phyloP scores from a whole-genome alignment of 2,797 vertebrate genomes.

The Pseudopleuronectes americanus region DNA sequence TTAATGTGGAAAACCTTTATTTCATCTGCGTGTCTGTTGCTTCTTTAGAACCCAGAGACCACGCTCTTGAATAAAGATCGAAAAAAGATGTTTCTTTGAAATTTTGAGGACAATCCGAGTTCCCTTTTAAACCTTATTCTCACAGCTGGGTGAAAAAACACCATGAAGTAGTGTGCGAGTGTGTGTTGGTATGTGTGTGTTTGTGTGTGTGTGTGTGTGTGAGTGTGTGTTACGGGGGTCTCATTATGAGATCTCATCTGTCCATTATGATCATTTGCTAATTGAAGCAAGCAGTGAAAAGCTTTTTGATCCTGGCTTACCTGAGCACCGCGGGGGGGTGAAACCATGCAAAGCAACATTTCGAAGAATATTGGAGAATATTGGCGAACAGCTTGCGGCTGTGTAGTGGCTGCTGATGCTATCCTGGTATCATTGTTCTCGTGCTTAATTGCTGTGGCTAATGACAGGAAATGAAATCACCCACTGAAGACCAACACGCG shows the following conservation, averaged over 20 bases:
- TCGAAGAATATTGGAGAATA: constrained; percentile 22
- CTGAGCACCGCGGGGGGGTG: constrained; percentile 19
- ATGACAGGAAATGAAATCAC: constrained; percentile 78
- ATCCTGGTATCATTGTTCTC: constrained; percentile 69
- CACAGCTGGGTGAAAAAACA: no score
- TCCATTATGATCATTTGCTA: constrained; percentile 17
- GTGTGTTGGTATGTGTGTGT: neutral
- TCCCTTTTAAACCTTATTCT: no score
- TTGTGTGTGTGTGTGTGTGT: neutral
- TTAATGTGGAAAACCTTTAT: neutral
- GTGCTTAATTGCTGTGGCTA: constrained; percentile 78
- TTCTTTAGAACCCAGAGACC: neutral
- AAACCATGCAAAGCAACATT: constrained; percentile 41
- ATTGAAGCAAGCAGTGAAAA: constrained; percentile 12
- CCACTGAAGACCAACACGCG: constrained; percentile 63
- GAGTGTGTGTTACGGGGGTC: no score
- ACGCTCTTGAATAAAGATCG: no score
- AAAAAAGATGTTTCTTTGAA: no score
- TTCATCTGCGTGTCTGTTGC: constrained; percentile 1
- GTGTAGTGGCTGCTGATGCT: constrained; percentile 51
- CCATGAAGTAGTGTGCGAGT: no score
- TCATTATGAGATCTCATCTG: constrained; percentile 4
- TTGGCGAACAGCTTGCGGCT: constrained; percentile 47
- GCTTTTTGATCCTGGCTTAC: constrained; percentile 10
- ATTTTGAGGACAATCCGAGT: neutral